A percentile compares a stretch with the other conserved stretches of the same genome.
Conservation (phyloP, 2,888 invertebrate genomes). For the Catocala sponsa region DNA sequence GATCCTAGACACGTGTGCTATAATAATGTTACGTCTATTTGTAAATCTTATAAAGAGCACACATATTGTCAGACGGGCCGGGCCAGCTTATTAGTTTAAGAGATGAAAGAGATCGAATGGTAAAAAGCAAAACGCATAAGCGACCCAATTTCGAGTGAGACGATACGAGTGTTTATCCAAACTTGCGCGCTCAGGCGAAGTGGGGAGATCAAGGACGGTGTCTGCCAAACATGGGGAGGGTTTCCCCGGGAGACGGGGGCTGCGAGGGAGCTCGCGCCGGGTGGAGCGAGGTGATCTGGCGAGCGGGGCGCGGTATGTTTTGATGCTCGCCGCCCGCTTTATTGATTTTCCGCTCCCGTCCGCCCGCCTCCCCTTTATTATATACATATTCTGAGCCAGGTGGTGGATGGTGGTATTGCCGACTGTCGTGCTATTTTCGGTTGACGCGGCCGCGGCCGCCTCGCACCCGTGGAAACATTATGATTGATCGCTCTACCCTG, state of each 20-base stretch:
- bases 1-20: not conserved
- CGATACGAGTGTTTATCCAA: conserved; percentile 84
- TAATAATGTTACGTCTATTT: not conserved
- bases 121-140: conserved; percentile 73
- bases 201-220: conserved; percentile 87
- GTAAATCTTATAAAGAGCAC: conserved; percentile 3
- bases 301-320: conserved; percentile 77
- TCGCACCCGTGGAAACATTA: conserved; percentile 64
- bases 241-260: conserved; percentile 83
- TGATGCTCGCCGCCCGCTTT: conserved; percentile 85
- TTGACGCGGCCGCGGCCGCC: conserved; percentile 65
- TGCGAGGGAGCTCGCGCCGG: conserved; percentile 30
- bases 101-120: conserved; percentile 52
- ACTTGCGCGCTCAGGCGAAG: conserved; percentile 79
- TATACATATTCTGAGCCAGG: conserved; percentile 74
- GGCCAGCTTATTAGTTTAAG: conserved; percentile 48
- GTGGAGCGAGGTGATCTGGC: conserved; percentile 59
- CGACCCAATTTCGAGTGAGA: conserved; percentile 85
- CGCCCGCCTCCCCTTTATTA: conserved; percentile 77
- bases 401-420: conserved; percentile 69
- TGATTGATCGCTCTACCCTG: conserved; percentile 74
- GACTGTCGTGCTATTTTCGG: conserved; percentile 82
- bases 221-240: conserved; percentile 87
- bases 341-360: conserved; percentile 83
- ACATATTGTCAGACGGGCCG: conserved; percentile 27